Base-by-base conservation (phyloP, 23 tunicate species). In the Ascidia mentula region DNA sequence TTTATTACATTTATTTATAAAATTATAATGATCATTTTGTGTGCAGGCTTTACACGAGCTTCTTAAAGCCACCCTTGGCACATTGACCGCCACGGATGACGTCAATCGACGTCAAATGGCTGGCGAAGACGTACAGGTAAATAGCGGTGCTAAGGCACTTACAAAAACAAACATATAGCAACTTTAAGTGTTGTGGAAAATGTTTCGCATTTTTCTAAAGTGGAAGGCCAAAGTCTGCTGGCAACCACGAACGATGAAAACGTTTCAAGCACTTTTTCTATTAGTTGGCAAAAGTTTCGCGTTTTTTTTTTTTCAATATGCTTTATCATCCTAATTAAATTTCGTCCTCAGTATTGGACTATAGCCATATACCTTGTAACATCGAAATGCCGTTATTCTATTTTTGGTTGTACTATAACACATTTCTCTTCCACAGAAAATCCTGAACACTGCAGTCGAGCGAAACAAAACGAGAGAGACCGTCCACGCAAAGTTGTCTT, bases 31-130 rank as follows among this genome's bases (percentile, higher is more conserved):
- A n/a, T n/a, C n/a, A n/a, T n/a, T n/a, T n/a, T n/a, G n/a, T n/a
- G n/a, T n/a, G n/a, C 87, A 93, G 98, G 74, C 82, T n/a, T 80
- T 93, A n/a, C 89, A 88, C 79, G 81, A 77, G 12, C 33, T 93
- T 24, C 40, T 93, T 65, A 88, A 93, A 74, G 85, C 98, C 20
- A 93, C 76, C 39, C 72, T 88, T 12, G 84, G 45, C 72, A 88
- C 89, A 5, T 61, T 93, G 32, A 74, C 79, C 7, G 72, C 73
- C n/a, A 36, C 82, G 8, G 92, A 93, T 36, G 98, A 88, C 76
- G 80, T 76, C 15, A 86, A 80, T 22, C 46, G 93, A 40, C 80
- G 80, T 37, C 77, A 82, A 0, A 69, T 85, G 2, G 98, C 98
- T 6, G 40, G 45, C 20, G 84, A 80, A 72, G 98, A 93, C 39